These are phyloP conservation scores for Teleiodes luculella DNA, from an alignment of 2,888 invertebrate species.

Conservation along the genomic window DNA sequence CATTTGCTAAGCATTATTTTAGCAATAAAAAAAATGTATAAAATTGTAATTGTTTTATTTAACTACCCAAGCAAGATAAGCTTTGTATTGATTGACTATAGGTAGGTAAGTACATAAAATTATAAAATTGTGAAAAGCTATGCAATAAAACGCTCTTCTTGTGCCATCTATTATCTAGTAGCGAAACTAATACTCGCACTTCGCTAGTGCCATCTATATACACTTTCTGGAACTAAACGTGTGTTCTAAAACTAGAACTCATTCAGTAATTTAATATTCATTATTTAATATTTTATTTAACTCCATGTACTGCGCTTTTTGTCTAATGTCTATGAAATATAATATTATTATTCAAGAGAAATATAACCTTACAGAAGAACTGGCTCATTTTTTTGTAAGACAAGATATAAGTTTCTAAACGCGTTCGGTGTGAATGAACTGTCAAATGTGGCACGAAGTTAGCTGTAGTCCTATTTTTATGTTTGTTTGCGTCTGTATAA, in stretches of 20 bases:
- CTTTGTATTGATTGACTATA: no score
- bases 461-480: constrained; percentile 47
- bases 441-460: constrained; percentile 68
- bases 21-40: constrained; percentile 75
- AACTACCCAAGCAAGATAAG: no score
- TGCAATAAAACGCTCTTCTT: neutral
- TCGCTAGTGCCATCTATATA: neutral
- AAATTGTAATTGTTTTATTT: constrained; percentile 21
- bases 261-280: no score
- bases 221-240: neutral
- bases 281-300: no score
- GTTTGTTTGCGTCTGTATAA: constrained; percentile 39
- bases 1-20: constrained; percentile 89
- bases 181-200: constrained; percentile 15
- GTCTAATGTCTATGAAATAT: no score
- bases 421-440: constrained; percentile 63
- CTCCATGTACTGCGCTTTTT: no score
- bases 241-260: no score
- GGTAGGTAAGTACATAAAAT: no score
- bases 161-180: constrained; percentile 33
- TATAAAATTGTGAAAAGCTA: no score
- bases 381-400: neutral
- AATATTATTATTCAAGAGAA: no score
- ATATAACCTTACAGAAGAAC: no score
- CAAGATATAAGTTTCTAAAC: constrained; percentile 31